Evolutionary conservation across 2,797 vertebrate species (phyloP), one percentile per base, ranked within the genome.

Genomic region (Antrozous pallidus): DNA sequence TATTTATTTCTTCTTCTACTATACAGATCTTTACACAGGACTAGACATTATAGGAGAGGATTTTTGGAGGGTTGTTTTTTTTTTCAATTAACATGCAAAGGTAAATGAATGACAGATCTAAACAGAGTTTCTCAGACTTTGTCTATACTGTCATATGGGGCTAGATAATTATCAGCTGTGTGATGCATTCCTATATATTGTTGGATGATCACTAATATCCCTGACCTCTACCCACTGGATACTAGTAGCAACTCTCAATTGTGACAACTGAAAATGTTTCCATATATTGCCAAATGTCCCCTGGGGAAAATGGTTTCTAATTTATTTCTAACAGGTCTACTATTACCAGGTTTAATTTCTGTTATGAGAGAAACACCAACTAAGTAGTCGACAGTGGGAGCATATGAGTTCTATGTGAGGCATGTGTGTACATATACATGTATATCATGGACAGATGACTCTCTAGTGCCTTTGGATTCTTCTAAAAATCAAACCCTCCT

Each of bases 101-200:
- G 49, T 69, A 3, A 4, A 42, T 47, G 45, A 74, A 61, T 63
- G 38, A 47, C 36, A 71, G 54, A 38, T 40, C 33, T 49, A 56
- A 79, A 33, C 24, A 56, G 11, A 40, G 8, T 42, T 69, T 47
- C 61, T 81, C 17, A 88, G 13, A 26, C 18, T 9, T 77, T 42
- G 24, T 12, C 2, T 24, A 38, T 42, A 24, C n/a, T 87, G 22
- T 38, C 17, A 36, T 38, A 42, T 47, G 20, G 24, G 16, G 31
- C 8, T 26, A 6, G 10, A 61, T 38, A 54, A 20, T 2, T 38
- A 3, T 38, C 22, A 6, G 5, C 2, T 33, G n/a, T 12, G 5
- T 6, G 0, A 18, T 26, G 2, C 10, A 13, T 0, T 17, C 26
- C 26, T 58, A 5, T 45, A 6, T 16, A 14, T 4, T 49, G 0